Evolutionary conservation across 2,888 invertebrate genomes (phyloP).

Genomic region (Pammene aurita): DNA sequence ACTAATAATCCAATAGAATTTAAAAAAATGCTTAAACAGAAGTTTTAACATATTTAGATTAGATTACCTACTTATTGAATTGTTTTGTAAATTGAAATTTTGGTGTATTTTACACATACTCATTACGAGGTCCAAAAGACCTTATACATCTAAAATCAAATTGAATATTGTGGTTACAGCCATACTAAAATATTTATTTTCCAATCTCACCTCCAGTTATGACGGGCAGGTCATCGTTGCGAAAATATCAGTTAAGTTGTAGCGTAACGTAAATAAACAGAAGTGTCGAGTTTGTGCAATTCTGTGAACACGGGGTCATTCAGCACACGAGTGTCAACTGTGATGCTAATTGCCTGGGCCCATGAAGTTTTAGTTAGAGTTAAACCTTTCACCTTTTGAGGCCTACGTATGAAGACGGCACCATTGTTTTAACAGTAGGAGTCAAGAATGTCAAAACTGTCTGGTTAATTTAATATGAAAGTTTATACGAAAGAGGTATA

Average conservation of each 20-base stretch:
- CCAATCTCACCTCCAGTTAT: conserved; percentile 10
- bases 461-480: no score
- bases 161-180: background rate
- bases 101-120: no score
- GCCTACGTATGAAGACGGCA: background rate
- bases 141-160: background rate
- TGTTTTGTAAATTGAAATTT: no score
- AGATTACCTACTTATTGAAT: no score
- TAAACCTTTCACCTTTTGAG: conserved; percentile 1
- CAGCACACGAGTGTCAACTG: conserved; percentile 7
- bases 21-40: no score
- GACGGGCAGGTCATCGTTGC: conserved; percentile 22
- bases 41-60: no score
- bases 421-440: background rate
- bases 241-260: conserved; percentile 14
- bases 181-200: background rate
- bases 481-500: no score
- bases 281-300: conserved; percentile 18
- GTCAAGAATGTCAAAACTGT: no score
- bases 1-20: no score
- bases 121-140: background rate
- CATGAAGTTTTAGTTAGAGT: background rate
- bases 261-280: conserved; percentile 4
- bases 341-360: conserved; percentile 5
- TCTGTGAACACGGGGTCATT: conserved; percentile 23